These are phyloP conservation scores for Campylomormyrus tamandua DNA, from an alignment of 2,113 vertebrate species.

Conservation along the genomic window DNA sequence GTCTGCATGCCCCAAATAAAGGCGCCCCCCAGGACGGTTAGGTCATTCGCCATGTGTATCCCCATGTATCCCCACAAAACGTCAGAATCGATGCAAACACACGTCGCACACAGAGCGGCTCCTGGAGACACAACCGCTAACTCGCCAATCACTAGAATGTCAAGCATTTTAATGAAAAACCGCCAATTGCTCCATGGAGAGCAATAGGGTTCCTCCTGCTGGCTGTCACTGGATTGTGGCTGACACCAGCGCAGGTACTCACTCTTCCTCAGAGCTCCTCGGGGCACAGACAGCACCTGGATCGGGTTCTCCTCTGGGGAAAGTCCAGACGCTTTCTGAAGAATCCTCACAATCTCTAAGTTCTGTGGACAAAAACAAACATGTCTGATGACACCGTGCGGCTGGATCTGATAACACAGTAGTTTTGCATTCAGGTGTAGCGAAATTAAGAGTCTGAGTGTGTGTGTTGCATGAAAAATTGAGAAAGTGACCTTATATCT, in stretches of 20 bases:
- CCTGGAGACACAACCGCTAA: background rate
- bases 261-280: conserved; percentile 53
- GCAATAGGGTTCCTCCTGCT: background rate
- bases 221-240: background rate
- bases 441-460: background rate
- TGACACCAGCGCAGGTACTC: background rate
- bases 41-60: no score
- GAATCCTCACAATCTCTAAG: conserved; percentile 72
- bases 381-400: background rate
- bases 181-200: background rate
- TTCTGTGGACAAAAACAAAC: conserved; percentile 58
- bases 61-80: background rate
- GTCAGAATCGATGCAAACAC: background rate
- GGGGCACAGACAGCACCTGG: conserved; percentile 54
- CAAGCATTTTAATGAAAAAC: background rate
- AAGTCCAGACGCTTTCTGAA: conserved; percentile 65
- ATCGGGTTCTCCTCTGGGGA: conserved; percentile 49
- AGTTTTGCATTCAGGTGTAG: background rate
- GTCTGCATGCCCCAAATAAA: background rate
- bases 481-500: background rate
- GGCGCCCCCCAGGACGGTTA: background rate
- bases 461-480: background rate
- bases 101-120: background rate
- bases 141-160: background rate
- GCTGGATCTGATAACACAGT: background rate